A percentile compares a stretch with the other conserved stretches of the same genome.
phyloP scores from a whole-genome alignment of 2,113 vertebrate genomes.

The Pholis gunnellus region DNA sequence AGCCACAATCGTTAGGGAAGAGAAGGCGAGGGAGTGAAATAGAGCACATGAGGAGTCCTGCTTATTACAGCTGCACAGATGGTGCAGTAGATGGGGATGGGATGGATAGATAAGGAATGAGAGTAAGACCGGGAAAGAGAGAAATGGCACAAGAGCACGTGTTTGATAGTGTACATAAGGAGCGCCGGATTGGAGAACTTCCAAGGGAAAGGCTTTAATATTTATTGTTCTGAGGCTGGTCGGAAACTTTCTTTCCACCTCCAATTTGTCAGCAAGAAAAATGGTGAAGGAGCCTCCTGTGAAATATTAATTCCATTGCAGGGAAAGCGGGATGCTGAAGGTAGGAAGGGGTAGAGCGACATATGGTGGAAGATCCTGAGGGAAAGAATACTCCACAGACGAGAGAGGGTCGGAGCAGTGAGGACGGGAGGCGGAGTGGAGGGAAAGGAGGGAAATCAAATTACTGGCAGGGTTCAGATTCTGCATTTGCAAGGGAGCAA shows the following conservation, averaged over 20 bases:
- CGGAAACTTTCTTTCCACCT: conserved; percentile 58
- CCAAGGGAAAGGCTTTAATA: conserved; percentile 71
- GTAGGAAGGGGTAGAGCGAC: conserved; percentile 27
- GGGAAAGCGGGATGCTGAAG: conserved; percentile 38
- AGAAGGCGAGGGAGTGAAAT: conserved; percentile 41
- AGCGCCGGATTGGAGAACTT: conserved; percentile 57
- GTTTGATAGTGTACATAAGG: conserved; percentile 72
- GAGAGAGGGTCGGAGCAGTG: conserved; percentile 25
- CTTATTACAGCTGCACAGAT: conserved; percentile 80
- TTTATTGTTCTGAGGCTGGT: conserved; percentile 73
- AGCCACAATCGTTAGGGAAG: conserved; percentile 37
- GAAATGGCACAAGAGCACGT: conserved; percentile 38
- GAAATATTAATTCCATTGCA: conserved; percentile 75
- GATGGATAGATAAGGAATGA: conserved; percentile 58
- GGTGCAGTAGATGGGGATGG: conserved; percentile 78
- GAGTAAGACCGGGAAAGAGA: conserved; percentile 40
- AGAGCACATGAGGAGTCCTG: conserved; percentile 51
- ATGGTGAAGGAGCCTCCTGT: conserved; percentile 39
- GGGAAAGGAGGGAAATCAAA: conserved; percentile 58
- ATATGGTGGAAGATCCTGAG: conserved; percentile 59
- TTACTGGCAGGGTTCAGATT: conserved; percentile 60
- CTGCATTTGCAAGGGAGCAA: conserved; percentile 59
- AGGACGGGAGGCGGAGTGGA: conserved; percentile 16
- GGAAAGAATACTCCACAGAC: conserved; percentile 30
- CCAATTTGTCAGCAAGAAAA: conserved; percentile 66